Conservation (phyloP, 2,797 vertebrate species). For the Hoplostethus mediterraneus region DNA sequence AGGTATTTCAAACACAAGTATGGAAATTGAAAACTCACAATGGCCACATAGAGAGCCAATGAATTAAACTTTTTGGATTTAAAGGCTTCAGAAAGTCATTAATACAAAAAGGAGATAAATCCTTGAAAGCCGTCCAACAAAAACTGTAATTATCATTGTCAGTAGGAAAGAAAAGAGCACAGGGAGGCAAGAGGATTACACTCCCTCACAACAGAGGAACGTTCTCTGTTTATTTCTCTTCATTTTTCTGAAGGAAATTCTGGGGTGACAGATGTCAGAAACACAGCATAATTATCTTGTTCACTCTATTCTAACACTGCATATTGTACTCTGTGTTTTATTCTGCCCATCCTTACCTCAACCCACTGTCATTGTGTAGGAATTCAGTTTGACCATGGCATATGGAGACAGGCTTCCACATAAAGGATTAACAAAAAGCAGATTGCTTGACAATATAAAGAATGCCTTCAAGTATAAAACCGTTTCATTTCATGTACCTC, state of each 20-base stretch:
- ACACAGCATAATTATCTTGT: conserved; percentile 82
- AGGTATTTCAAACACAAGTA: conserved; percentile 82
- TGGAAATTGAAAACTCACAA: conserved; percentile 84
- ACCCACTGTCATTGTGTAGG: conserved; percentile 50
- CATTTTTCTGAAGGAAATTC: conserved; percentile 83
- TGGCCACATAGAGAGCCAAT: conserved; percentile 78
- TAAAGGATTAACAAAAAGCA: conserved; percentile 66
- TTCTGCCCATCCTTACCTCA: conserved; percentile 74
- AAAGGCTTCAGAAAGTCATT: conserved; percentile 86
- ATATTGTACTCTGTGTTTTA: conserved; percentile 70
- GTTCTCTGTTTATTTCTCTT: conserved; percentile 86
- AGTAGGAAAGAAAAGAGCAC: conserved; percentile 85
- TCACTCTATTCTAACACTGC: conserved; percentile 64
- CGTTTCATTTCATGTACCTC: conserved; percentile 57
- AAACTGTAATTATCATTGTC: conserved; percentile 87
- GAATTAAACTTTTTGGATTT: conserved; percentile 88
- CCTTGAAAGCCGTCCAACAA: conserved; percentile 87
- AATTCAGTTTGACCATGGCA: conserved; percentile 69
- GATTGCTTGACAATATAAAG: conserved; percentile 61
- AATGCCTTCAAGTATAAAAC: conserved; percentile 55
- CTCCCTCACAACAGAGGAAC: conserved; percentile 83
- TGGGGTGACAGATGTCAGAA: conserved; percentile 86
- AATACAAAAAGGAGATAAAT: conserved; percentile 87
- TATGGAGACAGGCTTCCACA: conserved; percentile 43
- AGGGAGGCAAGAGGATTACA: conserved; percentile 86